Conservation (phyloP, 2,888 invertebrate genomes). For the Dasysyrphus tricinctus region DNA sequence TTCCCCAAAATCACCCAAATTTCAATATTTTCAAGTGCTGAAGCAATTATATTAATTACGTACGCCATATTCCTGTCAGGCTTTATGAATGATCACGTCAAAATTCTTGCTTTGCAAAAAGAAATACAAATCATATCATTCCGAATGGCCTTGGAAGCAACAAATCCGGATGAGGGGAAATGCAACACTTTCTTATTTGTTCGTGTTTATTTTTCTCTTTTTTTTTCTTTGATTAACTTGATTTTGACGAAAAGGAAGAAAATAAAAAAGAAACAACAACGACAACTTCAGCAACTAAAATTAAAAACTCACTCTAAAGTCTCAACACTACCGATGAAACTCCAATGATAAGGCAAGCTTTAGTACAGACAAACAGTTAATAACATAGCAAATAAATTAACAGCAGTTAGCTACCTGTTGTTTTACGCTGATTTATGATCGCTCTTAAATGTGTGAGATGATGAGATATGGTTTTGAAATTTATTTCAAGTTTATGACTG, state of each 20-base stretch:
- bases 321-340: conserved; percentile 65
- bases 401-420: conserved; percentile 74
- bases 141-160: conserved; percentile 36
- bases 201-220: conserved; percentile 20
- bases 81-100: neutral
- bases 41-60: neutral
- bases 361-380: conserved; percentile 73
- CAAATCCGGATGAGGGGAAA: conserved; percentile 58
- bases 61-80: conserved; percentile 12
- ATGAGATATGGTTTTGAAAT: conserved; percentile 74
- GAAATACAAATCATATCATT: neutral
- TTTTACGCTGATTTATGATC: conserved; percentile 74
- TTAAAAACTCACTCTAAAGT: conserved; percentile 55
- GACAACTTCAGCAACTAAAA: conserved; percentile 14
- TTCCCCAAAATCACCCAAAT: neutral
- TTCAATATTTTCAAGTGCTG: neutral
- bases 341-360: conserved; percentile 65
- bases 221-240: conserved; percentile 32
- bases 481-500: conserved; percentile 73
- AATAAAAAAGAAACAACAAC: conserved; percentile 2
- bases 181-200: conserved; percentile 66
- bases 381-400: conserved; percentile 76
- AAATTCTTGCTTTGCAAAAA: conserved; percentile 28
- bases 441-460: conserved; percentile 73
- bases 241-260: conserved; percentile 42